Evolutionary conservation across 2,113 vertebrate species (phyloP).

Genomic region (Arothron firmamentum): DNA sequence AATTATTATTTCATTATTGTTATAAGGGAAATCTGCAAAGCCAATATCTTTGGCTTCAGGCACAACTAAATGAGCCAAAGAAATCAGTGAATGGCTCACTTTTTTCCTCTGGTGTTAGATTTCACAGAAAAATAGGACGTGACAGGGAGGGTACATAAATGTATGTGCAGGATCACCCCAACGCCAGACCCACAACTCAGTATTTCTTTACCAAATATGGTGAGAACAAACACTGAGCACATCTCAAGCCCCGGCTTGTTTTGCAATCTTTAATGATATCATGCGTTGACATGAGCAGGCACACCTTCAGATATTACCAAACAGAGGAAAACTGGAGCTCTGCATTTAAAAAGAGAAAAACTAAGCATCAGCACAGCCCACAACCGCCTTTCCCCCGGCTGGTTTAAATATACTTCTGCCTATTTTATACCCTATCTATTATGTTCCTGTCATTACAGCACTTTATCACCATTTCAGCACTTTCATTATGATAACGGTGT

Average conservation of each 20-base stretch:
- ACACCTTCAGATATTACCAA: slow-evolving; percentile 55
- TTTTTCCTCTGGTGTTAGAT: slow-evolving; percentile 15
- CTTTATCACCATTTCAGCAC: slow-evolving; percentile 4
- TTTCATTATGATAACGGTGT: slow-evolving; percentile 24
- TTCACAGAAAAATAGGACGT: slow-evolving; percentile 13
- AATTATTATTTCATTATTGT: too few species aligned
- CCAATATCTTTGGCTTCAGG: neutral
- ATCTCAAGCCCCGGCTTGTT: slow-evolving; percentile 59
- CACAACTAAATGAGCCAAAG: neutral
- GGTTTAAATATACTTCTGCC: neutral
- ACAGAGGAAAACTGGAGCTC: slow-evolving; percentile 20
- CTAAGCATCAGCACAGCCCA: neutral
- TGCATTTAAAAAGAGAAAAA: too few species aligned
- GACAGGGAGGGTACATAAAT: slow-evolving; percentile 3
- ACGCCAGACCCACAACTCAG: slow-evolving; percentile 1
- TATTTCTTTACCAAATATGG: slow-evolving; percentile 56
- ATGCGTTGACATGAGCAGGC: slow-evolving; percentile 63
- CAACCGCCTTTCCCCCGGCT: neutral
- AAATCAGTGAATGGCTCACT: neutral
- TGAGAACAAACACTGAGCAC: slow-evolving; percentile 34
- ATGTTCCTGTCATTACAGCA: slow-evolving; percentile 17
- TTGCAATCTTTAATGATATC: slow-evolving; percentile 52
- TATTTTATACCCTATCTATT: slow-evolving; percentile 11
- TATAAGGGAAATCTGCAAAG: neutral
- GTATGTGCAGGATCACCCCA: slow-evolving; percentile 4